Conservation (phyloP, 2,113 vertebrate genomes). For the Phylloscopus whistleri region DNA sequence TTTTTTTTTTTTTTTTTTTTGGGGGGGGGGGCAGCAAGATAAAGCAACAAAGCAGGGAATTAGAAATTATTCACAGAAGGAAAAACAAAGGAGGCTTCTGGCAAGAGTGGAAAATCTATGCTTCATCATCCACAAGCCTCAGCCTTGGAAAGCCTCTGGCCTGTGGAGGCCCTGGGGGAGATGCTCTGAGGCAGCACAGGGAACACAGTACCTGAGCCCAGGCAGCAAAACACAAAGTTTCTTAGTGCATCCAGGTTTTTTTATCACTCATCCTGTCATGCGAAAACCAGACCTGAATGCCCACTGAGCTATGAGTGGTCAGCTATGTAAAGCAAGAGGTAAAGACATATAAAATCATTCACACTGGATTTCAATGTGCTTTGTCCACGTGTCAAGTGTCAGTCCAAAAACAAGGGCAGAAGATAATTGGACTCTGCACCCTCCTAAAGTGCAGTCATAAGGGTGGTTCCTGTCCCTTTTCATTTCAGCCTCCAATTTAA, state of each 20-base stretch:
- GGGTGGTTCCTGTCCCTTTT: background rate
- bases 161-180: background rate
- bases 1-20: no score
- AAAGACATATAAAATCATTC: background rate
- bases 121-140: background rate
- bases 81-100: background rate
- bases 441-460: background rate
- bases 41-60: background rate
- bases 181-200: background rate
- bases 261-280: background rate
- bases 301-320: background rate
- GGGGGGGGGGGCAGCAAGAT: background rate
- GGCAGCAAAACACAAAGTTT: background rate
- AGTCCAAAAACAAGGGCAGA: background rate
- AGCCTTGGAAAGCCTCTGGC: background rate
- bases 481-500: background rate
- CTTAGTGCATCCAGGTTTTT: background rate
- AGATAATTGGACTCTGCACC: rapidly evolving
- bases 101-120: background rate
- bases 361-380: rapidly evolving
- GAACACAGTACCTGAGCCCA: background rate
- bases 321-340: background rate
- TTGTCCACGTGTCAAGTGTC: rapidly evolving
- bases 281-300: background rate
- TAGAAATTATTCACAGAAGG: background rate